Evolutionary conservation across 1,140 invertebrate genomes (phyloP).

Genomic region (Nebria ingens): DNA sequence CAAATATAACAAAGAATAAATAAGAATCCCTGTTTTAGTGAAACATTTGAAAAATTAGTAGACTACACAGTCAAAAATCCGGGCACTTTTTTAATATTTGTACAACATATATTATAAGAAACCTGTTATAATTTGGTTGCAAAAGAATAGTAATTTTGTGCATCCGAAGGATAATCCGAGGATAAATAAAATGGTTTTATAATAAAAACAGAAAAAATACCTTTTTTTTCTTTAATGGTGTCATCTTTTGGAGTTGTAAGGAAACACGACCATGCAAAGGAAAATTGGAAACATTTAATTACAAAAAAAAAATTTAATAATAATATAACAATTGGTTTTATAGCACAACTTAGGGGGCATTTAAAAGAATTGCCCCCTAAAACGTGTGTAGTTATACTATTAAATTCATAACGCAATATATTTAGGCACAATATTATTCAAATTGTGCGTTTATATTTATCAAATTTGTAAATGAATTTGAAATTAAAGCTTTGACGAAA

Average conservation of each 20-base stretch:
- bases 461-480: too few species aligned
- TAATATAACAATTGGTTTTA: conserved; percentile 3
- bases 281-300: conserved; percentile 19
- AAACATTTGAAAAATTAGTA: not conserved
- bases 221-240: conserved; percentile 15
- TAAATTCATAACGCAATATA: too few species aligned
- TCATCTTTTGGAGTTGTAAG: conserved; percentile 25
- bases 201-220: conserved; percentile 6
- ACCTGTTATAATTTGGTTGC: conserved; percentile 9
- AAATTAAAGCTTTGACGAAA: too few species aligned
- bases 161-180: not conserved
- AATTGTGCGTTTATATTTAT: too few species aligned
- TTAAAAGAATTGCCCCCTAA: too few species aligned
- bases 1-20: conserved; percentile 6
- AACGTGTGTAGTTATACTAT: too few species aligned
- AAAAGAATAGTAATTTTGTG: not conserved
- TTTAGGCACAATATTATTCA: too few species aligned
- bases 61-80: too few species aligned
- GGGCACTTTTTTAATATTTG: too few species aligned
- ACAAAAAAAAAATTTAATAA: not conserved
- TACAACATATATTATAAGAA: too few species aligned
- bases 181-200: too few species aligned
- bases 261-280: conserved; percentile 27
- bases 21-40: not conserved
- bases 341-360: not conserved